Conservation (phyloP, 2,888 invertebrate genomes). For the Clusia tigrina region DNA sequence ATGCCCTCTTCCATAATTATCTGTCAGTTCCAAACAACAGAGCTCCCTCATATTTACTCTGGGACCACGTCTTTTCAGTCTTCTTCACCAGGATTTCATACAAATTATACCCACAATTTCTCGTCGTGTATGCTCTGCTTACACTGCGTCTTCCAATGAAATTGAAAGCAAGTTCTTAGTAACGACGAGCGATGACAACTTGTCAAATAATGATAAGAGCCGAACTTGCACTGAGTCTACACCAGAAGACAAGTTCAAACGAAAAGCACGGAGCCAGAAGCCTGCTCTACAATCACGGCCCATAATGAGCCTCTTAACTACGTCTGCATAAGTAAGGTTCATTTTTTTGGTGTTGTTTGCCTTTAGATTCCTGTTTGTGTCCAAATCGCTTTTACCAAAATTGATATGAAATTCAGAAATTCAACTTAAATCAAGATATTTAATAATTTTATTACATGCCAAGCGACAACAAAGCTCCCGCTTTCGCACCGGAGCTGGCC, state of each 20-base stretch:
- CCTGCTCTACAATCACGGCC: too few relatives aligned
- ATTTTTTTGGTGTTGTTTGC: background rate
- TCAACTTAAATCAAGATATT: conserved; percentile 11
- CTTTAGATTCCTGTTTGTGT: background rate
- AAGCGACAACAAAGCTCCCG: conserved; percentile 1
- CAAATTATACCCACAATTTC: too few relatives aligned
- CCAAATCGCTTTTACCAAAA: background rate
- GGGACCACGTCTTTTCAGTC: too few relatives aligned
- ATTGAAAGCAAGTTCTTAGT: conserved; percentile 5
- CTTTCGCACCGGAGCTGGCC: background rate
- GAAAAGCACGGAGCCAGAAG: background rate
- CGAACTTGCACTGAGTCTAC: background rate
- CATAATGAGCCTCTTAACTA: background rate
- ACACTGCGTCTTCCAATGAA: conserved; percentile 4
- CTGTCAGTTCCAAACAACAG: too few relatives aligned
- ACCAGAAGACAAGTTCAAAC: background rate
- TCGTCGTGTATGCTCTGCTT: too few relatives aligned
- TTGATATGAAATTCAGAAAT: background rate
- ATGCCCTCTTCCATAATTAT: too few relatives aligned
- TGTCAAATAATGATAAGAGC: background rate
- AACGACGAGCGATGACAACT: conserved; percentile 1
- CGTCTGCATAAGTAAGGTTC: background rate
- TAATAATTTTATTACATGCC: conserved; percentile 18
- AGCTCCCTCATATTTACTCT: too few relatives aligned
- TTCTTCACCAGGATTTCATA: too few relatives aligned